phyloP scores from a whole-genome alignment of 2,888 invertebrate species.

The Mimumesa dahlbomi region DNA sequence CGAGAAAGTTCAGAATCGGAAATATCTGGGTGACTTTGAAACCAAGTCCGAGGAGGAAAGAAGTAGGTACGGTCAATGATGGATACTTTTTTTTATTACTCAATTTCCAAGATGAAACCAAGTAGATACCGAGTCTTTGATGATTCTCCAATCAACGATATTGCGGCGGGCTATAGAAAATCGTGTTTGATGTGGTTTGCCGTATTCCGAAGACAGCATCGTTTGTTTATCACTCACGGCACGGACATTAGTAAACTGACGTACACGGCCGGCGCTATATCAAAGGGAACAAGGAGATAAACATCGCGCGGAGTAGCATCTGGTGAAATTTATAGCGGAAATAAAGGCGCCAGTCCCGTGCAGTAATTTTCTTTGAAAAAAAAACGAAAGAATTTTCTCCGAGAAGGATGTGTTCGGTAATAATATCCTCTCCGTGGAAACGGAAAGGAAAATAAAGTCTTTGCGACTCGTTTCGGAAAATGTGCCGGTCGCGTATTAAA shows the following conservation, averaged over 20 bases:
- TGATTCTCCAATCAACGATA: no score
- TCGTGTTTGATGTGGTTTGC: no score
- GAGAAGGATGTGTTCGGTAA: not conserved
- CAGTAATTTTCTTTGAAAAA: conserved; percentile 5
- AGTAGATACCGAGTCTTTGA: no score
- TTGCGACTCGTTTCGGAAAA: no score
- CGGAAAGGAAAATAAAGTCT: not conserved
- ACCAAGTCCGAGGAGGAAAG: no score
- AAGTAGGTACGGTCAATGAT: no score
- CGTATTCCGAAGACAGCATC: no score
- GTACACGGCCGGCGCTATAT: not conserved
- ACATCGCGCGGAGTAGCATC: not conserved
- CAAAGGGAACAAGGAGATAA: conserved; percentile 12
- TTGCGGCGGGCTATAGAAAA: no score
- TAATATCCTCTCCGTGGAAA: not conserved
- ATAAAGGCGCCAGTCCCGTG: conserved; percentile 4
- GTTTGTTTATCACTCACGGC: not conserved
- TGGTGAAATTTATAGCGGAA: conserved; percentile 27
- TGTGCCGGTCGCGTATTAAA: not conserved
- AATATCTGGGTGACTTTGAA: no score
- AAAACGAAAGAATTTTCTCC: not conserved
- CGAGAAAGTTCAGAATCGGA: no score
- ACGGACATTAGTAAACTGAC: not conserved
- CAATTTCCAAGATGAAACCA: no score
- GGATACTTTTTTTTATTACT: no score